phyloP scores from a whole-genome alignment of 2,888 invertebrate species.

The Rhamphomyia laevipes region DNA sequence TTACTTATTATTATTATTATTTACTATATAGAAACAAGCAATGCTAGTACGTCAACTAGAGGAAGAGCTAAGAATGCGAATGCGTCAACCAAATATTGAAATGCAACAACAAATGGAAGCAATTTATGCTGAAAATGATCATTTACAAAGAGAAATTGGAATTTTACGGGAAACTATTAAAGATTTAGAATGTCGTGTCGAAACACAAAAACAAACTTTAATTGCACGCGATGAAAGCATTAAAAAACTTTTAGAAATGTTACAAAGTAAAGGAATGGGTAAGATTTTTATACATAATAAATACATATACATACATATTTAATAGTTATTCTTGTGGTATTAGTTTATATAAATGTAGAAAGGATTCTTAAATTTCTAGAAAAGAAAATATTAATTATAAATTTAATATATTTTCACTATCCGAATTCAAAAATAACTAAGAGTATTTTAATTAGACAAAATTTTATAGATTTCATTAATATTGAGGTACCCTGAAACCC shows the following conservation, averaged over 20 bases:
- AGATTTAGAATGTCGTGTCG: constrained; percentile 92
- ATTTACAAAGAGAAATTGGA: constrained; percentile 82
- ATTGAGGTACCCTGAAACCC: too few species aligned
- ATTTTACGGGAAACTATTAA: constrained; percentile 89
- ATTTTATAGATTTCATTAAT: too few species aligned
- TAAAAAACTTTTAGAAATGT: constrained; percentile 96
- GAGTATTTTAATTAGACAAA: too few species aligned
- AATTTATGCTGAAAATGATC: constrained; percentile 87
- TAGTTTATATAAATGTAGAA: too few species aligned
- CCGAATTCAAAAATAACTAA: too few species aligned
- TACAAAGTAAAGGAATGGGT: constrained; percentile 96
- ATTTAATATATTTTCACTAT: too few species aligned
- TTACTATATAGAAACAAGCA: constrained; percentile 69
- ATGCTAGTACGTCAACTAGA: constrained; percentile 88
- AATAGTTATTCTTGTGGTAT: too few species aligned
- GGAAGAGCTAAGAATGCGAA: constrained; percentile 77
- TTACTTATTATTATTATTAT: neutral
- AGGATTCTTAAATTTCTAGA: too few species aligned
- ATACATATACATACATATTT: neutral
- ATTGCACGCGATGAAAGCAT: constrained; percentile 96
- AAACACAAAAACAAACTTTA: constrained; percentile 95
- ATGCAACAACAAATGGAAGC: constrained; percentile 88
- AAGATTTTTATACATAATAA: constrained; percentile 34
- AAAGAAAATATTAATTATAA: too few species aligned
- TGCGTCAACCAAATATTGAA: constrained; percentile 83